Evolutionary conservation across 2,797 vertebrate species (phyloP).

Genomic region (Myotis vivesi): DNA sequence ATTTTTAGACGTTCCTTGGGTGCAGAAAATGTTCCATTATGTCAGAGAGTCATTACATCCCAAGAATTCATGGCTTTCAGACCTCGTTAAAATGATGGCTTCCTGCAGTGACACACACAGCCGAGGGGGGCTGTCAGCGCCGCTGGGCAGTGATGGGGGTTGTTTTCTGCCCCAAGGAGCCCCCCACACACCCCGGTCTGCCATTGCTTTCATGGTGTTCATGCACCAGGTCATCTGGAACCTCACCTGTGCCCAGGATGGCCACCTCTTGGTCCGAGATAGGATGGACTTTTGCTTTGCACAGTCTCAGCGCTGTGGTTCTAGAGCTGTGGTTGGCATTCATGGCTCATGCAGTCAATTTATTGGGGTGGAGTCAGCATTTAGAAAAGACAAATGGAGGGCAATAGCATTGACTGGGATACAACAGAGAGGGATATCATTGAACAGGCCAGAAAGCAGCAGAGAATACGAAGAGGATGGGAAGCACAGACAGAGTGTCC

Average conservation of each 20-base stretch:
- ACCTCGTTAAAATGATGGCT: slow-evolving; percentile 42
- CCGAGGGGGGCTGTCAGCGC: neutral
- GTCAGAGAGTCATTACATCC: slow-evolving; percentile 17
- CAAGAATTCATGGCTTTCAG: slow-evolving; percentile 24
- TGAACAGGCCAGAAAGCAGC: neutral
- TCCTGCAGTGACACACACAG: neutral
- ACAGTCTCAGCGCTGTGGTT: neutral
- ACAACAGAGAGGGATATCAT: neutral
- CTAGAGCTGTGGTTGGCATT: neutral
- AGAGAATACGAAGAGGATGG: neutral
- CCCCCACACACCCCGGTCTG: neutral
- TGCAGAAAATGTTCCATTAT: slow-evolving; percentile 52
- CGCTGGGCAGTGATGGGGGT: neutral
- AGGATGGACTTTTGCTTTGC: neutral
- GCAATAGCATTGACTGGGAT: neutral
- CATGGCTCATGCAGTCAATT: neutral
- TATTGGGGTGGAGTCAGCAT: neutral
- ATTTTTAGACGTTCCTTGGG: slow-evolving; percentile 52
- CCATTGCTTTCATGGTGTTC: neutral
- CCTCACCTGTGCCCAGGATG: neutral
- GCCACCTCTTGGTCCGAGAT: neutral
- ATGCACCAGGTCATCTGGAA: neutral
- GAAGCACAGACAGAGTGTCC: neutral
- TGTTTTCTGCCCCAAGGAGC: neutral
- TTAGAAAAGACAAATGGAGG: neutral